Percentiles rank a stretch among this genome's conserved stretches.
Conservation (phyloP, 2,113 vertebrate genomes). For the Thalassarche chlororhynchos region DNA sequence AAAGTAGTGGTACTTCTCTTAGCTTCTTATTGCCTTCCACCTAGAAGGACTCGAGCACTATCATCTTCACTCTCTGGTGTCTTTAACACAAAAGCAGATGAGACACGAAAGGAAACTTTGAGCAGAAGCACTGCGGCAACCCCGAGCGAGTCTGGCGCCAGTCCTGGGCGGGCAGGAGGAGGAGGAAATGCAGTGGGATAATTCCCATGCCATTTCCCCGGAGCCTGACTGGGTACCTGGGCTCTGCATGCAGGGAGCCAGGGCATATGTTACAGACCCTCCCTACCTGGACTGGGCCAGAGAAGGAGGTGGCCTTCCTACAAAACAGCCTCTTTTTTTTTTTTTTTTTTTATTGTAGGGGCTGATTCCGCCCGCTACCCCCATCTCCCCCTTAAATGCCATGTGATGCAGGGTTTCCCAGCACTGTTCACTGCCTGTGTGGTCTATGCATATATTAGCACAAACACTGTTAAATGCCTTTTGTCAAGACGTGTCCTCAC, state of each 20-base stretch:
- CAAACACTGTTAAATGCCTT: slow-evolving; percentile 45
- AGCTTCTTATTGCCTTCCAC: fast-evolving
- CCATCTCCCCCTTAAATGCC: fast-evolving
- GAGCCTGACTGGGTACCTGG: not conserved
- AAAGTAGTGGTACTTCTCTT: not conserved
- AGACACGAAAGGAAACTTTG: not conserved
- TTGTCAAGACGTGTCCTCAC: not conserved
- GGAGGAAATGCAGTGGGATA: fast-evolving
- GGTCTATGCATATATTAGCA: slow-evolving; percentile 36
- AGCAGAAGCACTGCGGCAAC: not conserved
- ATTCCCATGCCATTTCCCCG: fast-evolving
- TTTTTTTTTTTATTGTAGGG: not conserved
- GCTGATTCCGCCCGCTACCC: not conserved
- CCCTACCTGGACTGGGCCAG: not conserved
- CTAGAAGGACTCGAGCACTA: not conserved
- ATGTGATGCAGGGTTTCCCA: not conserved
- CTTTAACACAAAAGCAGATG: not conserved
- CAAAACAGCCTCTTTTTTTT: not conserved
- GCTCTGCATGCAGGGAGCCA: not conserved
- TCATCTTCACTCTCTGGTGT: not conserved
- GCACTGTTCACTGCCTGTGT: not conserved
- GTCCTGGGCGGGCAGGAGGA: not conserved
- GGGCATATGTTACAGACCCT: fast-evolving
- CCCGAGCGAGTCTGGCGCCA: not conserved
- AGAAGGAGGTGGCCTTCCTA: not conserved